Base-by-base conservation (phyloP, 2,888 invertebrate species). In the Spicauda simplicius region DNA sequence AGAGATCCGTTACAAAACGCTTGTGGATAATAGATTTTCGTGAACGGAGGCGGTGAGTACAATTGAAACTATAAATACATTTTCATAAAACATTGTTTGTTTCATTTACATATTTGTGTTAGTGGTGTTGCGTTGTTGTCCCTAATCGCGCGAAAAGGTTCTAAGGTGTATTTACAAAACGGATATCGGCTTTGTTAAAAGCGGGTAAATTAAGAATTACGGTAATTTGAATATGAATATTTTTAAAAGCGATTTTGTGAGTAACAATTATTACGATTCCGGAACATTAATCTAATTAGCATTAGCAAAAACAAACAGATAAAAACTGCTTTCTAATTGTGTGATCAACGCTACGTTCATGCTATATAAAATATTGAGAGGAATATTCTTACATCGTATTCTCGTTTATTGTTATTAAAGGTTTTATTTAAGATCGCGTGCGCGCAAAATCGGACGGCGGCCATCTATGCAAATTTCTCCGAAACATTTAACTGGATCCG, bases 381-480 rank as follows among this genome's bases (percentile, higher is more conserved):
- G 6, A n/a, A 45, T 45, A n/a, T 45, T 45, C 45, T 45, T n/a
- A 45, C n/a, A 45, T 45, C n/a, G 45, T n/a, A 45, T 5, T 2
- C 45, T 1, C 45, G 45, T 45, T 45, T 54, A 48, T 54, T 20
- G 45, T 54, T 65, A 66, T 60, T 55, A 66, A 66, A 60, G 60
- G 54, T 60, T 66, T 55, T 55, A 71, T 72, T 75, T 71, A 61
- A 66, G 72, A 76, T 81, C 76, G 82, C 81, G 81, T 81, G 90
- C 83, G 81, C 80, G 75, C 81, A 78, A 79, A 86, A 89, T 90
- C 90, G 83, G 83, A 77, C 85, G 83, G 85, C 86, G 85, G 87
- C 89, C 87, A 91, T 92, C 91, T 92, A 93, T 92, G 93, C 91
- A 91, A 91, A 92, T 93, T 90, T 91, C 90, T 83, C 83, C 83